These are phyloP conservation scores for Australoheros facetus DNA, from an alignment of 2,797 vertebrate genomes.

Conservation along the genomic window DNA sequence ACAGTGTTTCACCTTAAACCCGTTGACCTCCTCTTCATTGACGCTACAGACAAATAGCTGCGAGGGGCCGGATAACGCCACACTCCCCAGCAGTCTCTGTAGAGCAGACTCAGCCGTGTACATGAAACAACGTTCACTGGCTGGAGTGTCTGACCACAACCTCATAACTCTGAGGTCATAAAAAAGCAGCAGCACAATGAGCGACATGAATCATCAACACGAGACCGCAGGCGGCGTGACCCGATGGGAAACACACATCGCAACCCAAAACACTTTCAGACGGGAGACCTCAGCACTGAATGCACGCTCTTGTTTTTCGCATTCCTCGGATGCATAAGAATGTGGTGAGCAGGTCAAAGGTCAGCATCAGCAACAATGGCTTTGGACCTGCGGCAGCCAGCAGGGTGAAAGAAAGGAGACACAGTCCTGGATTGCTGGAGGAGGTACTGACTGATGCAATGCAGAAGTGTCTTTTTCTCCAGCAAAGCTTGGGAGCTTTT, in stretches of 20 bases:
- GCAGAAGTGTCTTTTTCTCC: conserved; percentile 51
- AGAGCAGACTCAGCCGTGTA: conserved; percentile 14
- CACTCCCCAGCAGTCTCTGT: conserved; percentile 10
- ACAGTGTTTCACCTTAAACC: conserved; percentile 50
- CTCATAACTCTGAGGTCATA: conserved; percentile 49
- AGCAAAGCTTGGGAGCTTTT: conserved; percentile 55
- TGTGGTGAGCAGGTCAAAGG: conserved; percentile 49
- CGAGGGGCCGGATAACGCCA: not conserved
- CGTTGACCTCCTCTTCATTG: conserved; percentile 41
- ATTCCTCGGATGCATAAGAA: conserved; percentile 52
- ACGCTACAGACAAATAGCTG: conserved; percentile 43
- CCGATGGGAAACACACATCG: conserved; percentile 26
- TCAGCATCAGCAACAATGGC: conserved; percentile 39
- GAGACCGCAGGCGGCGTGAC: not conserved
- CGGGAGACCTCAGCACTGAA: not conserved
- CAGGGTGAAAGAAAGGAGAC: conserved; percentile 58
- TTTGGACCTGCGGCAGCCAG: conserved; percentile 8
- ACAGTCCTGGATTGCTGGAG: conserved; percentile 49
- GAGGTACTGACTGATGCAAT: conserved; percentile 41
- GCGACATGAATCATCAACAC: conserved; percentile 32
- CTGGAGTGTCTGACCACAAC: conserved; percentile 15
- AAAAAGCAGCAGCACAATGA: conserved; percentile 41
- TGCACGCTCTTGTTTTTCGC: conserved; percentile 18
- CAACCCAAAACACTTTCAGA: conserved; percentile 16
- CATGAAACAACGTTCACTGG: conserved; percentile 46